These are phyloP conservation scores for Melipona quadrifasciata DNA, from an alignment of 1,140 invertebrate species.

Conservation along the genomic window DNA sequence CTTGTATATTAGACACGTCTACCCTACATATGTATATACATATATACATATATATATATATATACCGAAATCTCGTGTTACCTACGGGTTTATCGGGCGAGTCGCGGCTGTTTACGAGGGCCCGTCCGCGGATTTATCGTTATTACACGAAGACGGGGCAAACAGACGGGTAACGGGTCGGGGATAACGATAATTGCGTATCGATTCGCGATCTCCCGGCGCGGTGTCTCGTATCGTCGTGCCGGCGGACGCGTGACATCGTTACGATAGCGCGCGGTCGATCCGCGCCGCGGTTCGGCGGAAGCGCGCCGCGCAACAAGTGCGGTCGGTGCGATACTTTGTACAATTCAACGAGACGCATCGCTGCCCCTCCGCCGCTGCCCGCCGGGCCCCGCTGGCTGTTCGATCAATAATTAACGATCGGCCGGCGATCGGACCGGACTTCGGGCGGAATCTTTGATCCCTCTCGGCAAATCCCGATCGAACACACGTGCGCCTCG, in stretches of 20 bases:
- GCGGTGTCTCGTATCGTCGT: background rate
- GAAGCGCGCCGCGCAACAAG: conserved; percentile 8
- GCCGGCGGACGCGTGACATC: background rate
- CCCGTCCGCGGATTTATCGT: conserved; percentile 26
- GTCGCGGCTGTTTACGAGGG: background rate
- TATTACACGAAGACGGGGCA: conserved; percentile 4
- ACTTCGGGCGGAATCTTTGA: conserved; percentile 45
- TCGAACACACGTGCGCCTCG: conserved; percentile 12
- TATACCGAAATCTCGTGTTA: conserved; percentile 41
- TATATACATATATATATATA: background rate
- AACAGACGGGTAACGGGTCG: background rate
- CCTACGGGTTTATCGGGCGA: background rate
- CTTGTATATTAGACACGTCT: conserved; percentile 37
- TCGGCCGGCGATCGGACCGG: conserved; percentile 32
- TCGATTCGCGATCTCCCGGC: conserved; percentile 29
- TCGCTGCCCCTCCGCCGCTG: conserved; percentile 14
- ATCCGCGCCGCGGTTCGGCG: background rate
- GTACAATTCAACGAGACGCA: conserved; percentile 31
- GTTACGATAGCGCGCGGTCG: conserved; percentile 21
- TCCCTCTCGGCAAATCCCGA: conserved; percentile 29
- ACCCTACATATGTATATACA: background rate
- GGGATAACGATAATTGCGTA: conserved; percentile 31
- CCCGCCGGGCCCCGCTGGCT: background rate
- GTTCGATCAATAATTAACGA: conserved; percentile 56
- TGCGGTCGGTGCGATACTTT: conserved; percentile 27